A percentile compares a stretch with the other conserved stretches of the same genome.
phyloP scores from a whole-genome alignment of 2,797 vertebrate genomes.

The Phrynocephalus forsythii region DNA sequence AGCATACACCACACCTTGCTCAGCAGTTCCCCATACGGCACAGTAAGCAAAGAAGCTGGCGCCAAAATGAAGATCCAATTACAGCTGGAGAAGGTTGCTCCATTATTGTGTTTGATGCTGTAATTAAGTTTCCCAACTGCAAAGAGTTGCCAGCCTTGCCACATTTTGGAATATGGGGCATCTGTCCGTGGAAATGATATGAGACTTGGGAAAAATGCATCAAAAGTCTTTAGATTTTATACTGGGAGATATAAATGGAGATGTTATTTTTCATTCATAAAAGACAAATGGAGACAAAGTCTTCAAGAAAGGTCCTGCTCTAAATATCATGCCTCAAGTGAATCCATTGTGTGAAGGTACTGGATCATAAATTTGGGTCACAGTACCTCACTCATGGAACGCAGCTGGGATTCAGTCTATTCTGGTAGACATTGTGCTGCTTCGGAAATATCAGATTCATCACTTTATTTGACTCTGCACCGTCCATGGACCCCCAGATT shows the following conservation, averaged over 20 bases:
- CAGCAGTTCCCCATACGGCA: conserved; percentile 73
- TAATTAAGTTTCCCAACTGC: conserved; percentile 74
- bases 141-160: conserved; percentile 73
- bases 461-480: too few relatives aligned
- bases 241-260: conserved; percentile 29
- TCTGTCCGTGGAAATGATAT: conserved; percentile 71
- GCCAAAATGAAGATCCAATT: conserved; percentile 75
- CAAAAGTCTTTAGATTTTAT: conserved; percentile 28
- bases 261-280: neutral
- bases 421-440: neutral
- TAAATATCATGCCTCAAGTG: neutral
- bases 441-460: neutral
- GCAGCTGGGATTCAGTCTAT: neutral
- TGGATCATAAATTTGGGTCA: neutral
- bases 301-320: neutral
- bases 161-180: conserved; percentile 72
- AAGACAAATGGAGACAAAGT: neutral
- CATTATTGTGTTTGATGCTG: conserved; percentile 75
- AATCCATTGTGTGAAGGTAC: neutral
- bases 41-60: conserved; percentile 64
- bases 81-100: conserved; percentile 76
- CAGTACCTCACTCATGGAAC: neutral
- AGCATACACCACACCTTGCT: conserved; percentile 66
- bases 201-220: conserved; percentile 46
- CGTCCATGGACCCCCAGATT: neutral